Conservation (phyloP, 2,113 vertebrate genomes). For the Chaenocephalus aceratus region DNA sequence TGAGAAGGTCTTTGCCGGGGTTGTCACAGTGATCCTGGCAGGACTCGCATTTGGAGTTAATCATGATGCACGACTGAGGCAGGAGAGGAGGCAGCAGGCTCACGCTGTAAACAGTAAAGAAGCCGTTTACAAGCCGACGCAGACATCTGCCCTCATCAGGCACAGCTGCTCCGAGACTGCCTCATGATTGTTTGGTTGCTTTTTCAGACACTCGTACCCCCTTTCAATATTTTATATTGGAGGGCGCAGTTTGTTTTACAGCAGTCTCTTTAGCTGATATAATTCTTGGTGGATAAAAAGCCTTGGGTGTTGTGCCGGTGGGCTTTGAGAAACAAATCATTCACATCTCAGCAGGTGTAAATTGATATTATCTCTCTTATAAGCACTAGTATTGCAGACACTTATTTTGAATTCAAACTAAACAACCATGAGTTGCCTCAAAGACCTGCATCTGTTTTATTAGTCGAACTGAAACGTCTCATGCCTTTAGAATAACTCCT, state of each 20-base stretch:
- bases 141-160: conserved; percentile 75
- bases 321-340: conserved; percentile 54
- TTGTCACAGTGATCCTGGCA: conserved; percentile 54
- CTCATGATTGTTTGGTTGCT: conserved; percentile 63
- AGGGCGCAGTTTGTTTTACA: conserved; percentile 55
- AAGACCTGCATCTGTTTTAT: conserved; percentile 1
- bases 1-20: conserved; percentile 37
- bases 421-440: neutral
- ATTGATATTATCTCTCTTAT: conserved; percentile 33
- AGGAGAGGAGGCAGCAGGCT: conserved; percentile 60
- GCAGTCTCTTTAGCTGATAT: conserved; percentile 52
- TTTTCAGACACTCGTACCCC: conserved; percentile 63
- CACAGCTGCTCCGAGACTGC: conserved; percentile 68
- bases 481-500: neutral
- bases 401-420: conserved; percentile 30
- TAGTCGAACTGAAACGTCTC: neutral
- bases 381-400: conserved; percentile 19
- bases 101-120: conserved; percentile 66
- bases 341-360: conserved; percentile 45
- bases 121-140: conserved; percentile 71
- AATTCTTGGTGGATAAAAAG: conserved; percentile 60
- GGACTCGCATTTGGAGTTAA: conserved; percentile 66
- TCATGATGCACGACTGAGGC: conserved; percentile 67
- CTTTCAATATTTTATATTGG: conserved; percentile 58
- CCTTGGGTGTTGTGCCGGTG: conserved; percentile 17